These are phyloP conservation scores for Alethe castanea DNA, from an alignment of 2,113 vertebrate species.

Conservation along the genomic window DNA sequence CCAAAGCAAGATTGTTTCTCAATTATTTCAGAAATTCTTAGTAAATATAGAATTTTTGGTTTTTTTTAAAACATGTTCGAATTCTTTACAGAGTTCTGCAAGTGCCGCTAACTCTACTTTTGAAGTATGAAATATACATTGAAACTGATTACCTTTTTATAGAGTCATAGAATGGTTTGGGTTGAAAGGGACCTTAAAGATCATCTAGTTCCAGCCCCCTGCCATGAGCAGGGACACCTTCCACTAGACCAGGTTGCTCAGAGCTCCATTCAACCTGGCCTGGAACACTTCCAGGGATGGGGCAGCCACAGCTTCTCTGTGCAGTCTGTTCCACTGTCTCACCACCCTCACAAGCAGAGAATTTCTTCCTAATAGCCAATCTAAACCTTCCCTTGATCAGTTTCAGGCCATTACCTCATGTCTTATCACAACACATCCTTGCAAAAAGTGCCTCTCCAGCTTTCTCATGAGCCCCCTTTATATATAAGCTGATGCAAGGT, in stretches of 20 bases:
- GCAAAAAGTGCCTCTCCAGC: not conserved
- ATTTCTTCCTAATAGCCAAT: not conserved
- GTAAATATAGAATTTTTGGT: not conserved
- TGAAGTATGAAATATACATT: not conserved
- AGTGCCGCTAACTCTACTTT: not conserved
- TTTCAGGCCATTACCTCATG: not conserved
- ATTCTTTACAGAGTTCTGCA: not conserved
- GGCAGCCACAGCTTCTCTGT: not conserved
- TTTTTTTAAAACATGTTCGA: not conserved
- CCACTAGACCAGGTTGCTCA: not conserved
- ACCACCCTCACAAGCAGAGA: not conserved
- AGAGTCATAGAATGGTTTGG: not conserved
- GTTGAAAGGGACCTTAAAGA: not conserved
- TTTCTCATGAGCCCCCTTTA: not conserved
- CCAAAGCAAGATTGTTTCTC: not conserved
- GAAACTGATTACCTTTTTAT: not conserved
- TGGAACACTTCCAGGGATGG: not conserved
- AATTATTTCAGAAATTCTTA: not conserved
- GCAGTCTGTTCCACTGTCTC: not conserved
- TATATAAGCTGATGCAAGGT: not conserved
- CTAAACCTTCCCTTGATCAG: not conserved
- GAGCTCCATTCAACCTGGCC: not conserved
- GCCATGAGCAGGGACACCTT: not conserved
- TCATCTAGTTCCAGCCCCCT: not conserved
- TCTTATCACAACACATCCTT: not conserved